Base-by-base conservation (phyloP, 2,888 invertebrate species). In the Lapara coniferarum region DNA sequence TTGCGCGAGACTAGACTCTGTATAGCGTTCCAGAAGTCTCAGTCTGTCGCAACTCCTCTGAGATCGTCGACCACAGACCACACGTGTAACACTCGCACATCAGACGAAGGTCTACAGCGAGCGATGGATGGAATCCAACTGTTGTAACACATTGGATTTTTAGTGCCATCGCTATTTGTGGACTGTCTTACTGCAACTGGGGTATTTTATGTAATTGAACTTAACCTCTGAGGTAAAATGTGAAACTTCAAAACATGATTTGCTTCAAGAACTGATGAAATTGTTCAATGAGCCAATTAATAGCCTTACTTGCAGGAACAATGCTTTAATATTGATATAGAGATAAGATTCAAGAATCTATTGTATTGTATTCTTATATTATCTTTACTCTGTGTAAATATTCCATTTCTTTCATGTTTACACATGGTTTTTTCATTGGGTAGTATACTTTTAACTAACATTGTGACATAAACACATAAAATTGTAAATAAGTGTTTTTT, bases 41-140 rank as follows among this genome's bases (percentile, higher is more conserved):
- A 85, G 88, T 84, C 84, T 84, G 80, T 87, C 74, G 88, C 87
- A 89, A 88, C 76, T 78, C 88, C 84, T 86, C 83, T 75, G 73
- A 78, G 74, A 76, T 81, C 86, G 80, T 80, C 88, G 81, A 81
- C 80, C 88, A 81, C 80, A 79, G 78, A 63, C 80, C 79, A 82
- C 74, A 85, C 84, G 80, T 85, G 81, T 77, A 79, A 84, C 79
- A 80, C 81, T 82, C 76, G 76, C 81, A 78, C 77, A 81, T 76
- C 75, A 82, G 70, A 78, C 81, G 84, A 85, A 83, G 81, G 87
- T 89, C 88, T 89, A 85, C 92, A 89, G 83, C 83, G 85, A 88
- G 89, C 83, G 91, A 92, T 94, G 92, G 91, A 85, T 88, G 87
- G 88, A 89, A 89, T 90, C 89, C 92, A 92, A 91, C 86, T 93